Base-by-base conservation (phyloP, 2,113 vertebrate species). In the Triplophysa siluroides region DNA sequence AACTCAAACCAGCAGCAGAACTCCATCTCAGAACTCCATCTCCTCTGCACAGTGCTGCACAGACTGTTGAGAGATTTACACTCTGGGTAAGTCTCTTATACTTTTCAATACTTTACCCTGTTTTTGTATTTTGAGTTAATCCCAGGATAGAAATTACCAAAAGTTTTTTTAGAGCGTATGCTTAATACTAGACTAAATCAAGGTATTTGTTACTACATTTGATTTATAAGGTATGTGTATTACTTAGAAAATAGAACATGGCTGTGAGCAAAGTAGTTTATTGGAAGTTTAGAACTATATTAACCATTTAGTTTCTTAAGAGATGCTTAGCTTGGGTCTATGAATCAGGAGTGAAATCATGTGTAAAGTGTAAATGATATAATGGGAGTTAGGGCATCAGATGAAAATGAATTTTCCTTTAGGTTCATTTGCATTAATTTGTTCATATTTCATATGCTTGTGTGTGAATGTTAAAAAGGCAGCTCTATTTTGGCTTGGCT, bases 51-150 rank as follows among this genome's bases (percentile, higher is more conserved):
- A 19, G 80, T 67, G 79, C 73, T 84, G 52, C 33, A 38, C 68
- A 29, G 47, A 72, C 61, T 43, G 6, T 18, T 62, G 61, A 67
- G 45, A 16, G 33, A 78, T 47, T 54, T 68, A 67, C 74, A 74
- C 19, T 71, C 24, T 60, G 79, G 33, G 83, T 81, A 56, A 81
- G 83, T 77, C 23, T 68, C 43, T 78, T 68, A 58, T 9, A 10
- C 8, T 19, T 67, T 11, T 50, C 58, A 74, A 45, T 80, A 33
- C 19, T 18, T n/a, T 76, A 29, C 8, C 29, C 21, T 33, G 1
- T 8, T 69, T 56, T 70, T 0, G 47, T 19, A 41, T 18, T 60
- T 61, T n/a, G 45, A 26, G 38, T 66, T 19, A 23, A 52, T 47
- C 5, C 2, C 2, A 50, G 50, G 5, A 52, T 21, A 7, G 5